Percentiles rank a stretch among this genome's conserved stretches.
phyloP scores from a whole-genome alignment of 2,797 vertebrate species.

The Anguilla megastoma region DNA sequence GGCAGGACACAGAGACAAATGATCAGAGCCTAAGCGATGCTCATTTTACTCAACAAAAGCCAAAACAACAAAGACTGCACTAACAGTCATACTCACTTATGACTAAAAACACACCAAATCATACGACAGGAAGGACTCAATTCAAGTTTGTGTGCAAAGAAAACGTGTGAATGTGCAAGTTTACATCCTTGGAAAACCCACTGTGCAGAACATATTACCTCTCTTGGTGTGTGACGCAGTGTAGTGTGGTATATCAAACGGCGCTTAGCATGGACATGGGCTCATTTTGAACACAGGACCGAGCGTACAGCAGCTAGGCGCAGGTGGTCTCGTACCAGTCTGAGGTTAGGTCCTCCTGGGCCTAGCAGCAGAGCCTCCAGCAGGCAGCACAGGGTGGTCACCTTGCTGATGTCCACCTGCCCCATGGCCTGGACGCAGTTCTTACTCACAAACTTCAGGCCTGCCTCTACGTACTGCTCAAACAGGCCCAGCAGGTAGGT shows the following conservation, averaged over 20 bases:
- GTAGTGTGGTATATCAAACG: neutral
- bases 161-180: neutral
- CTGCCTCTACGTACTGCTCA: slow-evolving; percentile 76
- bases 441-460: slow-evolving; percentile 77
- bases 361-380: slow-evolving; percentile 80
- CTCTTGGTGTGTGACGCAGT: neutral
- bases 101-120: neutral
- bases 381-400: slow-evolving; percentile 81
- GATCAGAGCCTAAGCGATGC: neutral
- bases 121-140: neutral
- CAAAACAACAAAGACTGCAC: neutral
- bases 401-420: slow-evolving; percentile 89
- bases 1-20: slow-evolving; percentile 41
- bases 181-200: neutral
- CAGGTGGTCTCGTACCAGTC: slow-evolving; percentile 67
- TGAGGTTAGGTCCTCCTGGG: slow-evolving; percentile 66
- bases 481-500: slow-evolving; percentile 78
- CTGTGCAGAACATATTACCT: neutral
- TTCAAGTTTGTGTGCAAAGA: neutral
- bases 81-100: neutral
- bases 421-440: slow-evolving; percentile 78
- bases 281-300: neutral
- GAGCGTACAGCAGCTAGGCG: neutral
- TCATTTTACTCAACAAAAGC: neutral
- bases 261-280: neutral